Evolutionary conservation across 2,113 vertebrate species (phyloP), one percentile per base, ranked within the genome.

Genomic region (Malurus alboscapulatus): DNA sequence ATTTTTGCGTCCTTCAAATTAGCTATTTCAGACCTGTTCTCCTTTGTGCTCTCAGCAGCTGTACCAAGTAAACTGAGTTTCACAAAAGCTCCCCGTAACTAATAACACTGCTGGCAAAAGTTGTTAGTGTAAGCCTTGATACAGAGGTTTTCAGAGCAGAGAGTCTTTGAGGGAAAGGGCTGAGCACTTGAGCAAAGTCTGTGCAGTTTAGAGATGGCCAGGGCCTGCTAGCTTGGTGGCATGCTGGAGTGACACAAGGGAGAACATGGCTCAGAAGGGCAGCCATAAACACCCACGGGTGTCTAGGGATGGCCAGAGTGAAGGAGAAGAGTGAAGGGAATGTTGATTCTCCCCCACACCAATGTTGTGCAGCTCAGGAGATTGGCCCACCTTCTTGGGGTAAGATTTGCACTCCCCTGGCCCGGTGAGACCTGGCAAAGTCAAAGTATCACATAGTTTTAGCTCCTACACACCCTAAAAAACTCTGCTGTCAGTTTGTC

Each of bases 351-450:
- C 14, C 1, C 13, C 27, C 12, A 24, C 2, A 2, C 19, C 1
- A 66, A 9, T 0, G 1, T 4, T 78, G 71, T 67, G 27, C 29
- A 74, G 34, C 12, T 36, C 13, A 26, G 34, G 47, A 71, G 55
- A 38, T 0, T 0, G 2, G 21, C 34, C 30, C 51, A 51, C 1
- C 2, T 1, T 36, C 2, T 34, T 1, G 1, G 11, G 7, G 8
- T 45, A 45, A 57, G 62, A 93, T 91, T 89, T 79, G 44, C 22
- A 8, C 9, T 61, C 42, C 30, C 20, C 3, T 12, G 6, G 50
- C 16, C 38, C 27, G 57, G 29, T 3, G 2, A 61, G 62, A 79
- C 29, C 32, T 40, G 34, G 6, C 38, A 34, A 16, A 53, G 73
- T 81, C 53, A 67, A 71, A 40, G 27, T 82, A 36, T 22, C 30